Conservation (phyloP, 2,113 vertebrate species). For the Urocynchramus pylzowi region DNA sequence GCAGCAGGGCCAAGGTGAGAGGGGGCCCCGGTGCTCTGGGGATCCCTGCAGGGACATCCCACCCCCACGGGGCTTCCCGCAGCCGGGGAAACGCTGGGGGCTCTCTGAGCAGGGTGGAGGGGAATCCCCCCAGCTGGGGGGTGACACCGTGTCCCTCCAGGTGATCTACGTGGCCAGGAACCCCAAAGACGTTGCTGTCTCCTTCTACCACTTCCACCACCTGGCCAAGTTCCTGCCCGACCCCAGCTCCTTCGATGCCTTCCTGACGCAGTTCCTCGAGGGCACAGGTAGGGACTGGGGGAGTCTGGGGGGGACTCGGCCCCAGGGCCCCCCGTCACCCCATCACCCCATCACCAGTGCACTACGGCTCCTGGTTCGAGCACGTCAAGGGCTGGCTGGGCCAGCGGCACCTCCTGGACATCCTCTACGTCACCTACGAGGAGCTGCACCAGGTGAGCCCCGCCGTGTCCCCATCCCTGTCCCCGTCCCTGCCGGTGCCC, state of each 20-base stretch:
- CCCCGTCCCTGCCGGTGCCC: fast-evolving
- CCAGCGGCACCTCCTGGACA: conserved; percentile 59
- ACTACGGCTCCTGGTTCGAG: conserved; percentile 86
- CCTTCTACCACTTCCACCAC: conserved; percentile 84
- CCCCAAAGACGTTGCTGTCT: conserved; percentile 83
- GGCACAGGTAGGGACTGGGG: conserved; percentile 69
- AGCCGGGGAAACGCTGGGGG: fast-evolving
- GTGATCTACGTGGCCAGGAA: conserved; percentile 85
- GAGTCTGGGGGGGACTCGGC: fast-evolving
- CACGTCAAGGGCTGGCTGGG: conserved; percentile 83
- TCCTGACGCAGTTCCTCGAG: conserved; percentile 73
- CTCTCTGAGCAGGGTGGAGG: fast-evolving
- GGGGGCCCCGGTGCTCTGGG: not conserved
- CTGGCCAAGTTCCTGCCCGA: conserved; percentile 83
- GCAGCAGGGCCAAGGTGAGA: conserved; percentile 75
- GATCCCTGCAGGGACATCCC: not conserved
- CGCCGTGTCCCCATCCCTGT: fast-evolving
- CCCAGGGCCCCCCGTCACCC: fast-evolving
- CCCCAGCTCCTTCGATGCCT: conserved; percentile 70
- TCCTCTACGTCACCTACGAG: conserved; percentile 81
- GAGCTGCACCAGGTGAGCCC: conserved; percentile 78
- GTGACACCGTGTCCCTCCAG: not conserved
- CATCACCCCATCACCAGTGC: conserved; percentile 68
- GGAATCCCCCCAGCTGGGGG: fast-evolving
- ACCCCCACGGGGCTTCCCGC: fast-evolving